These are phyloP conservation scores for Macropus fuliginosus DNA, from an alignment of 2,797 vertebrate species.

Conservation along the genomic window DNA sequence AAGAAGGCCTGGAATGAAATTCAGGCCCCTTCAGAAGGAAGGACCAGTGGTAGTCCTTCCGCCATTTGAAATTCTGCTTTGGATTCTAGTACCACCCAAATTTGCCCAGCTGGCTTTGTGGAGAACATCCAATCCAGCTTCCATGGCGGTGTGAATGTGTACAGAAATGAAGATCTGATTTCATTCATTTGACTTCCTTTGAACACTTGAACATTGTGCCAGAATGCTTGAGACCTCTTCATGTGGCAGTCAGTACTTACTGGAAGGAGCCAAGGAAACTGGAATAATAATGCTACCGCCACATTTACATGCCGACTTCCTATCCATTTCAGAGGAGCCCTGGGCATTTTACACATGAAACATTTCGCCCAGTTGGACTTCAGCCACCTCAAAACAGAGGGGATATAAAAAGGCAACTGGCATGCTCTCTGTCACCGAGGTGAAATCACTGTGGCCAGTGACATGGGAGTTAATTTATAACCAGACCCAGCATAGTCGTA, in stretches of 20 bases:
- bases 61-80: slow-evolving; percentile 77
- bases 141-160: slow-evolving; percentile 77
- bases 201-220: slow-evolving; percentile 76
- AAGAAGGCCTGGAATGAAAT: slow-evolving; percentile 43
- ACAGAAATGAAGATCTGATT: slow-evolving; percentile 79
- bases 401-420: slow-evolving; percentile 46
- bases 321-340: slow-evolving; percentile 62
- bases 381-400: slow-evolving; percentile 45
- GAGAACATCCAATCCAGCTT: slow-evolving; percentile 77
- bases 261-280: slow-evolving; percentile 76
- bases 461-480: slow-evolving; percentile 40
- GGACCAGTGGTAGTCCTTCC: slow-evolving; percentile 73
- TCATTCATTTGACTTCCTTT: slow-evolving; percentile 78
- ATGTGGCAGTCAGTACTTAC: slow-evolving; percentile 77
- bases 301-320: slow-evolving; percentile 79
- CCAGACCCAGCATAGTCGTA: slow-evolving; percentile 48
- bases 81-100: slow-evolving; percentile 77
- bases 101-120: slow-evolving; percentile 73
- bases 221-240: slow-evolving; percentile 81
- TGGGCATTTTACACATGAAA: slow-evolving; percentile 68
- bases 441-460: slow-evolving; percentile 18
- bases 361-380: slow-evolving; percentile 65
- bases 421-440: slow-evolving; percentile 9
- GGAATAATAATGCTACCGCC: slow-evolving; percentile 79
- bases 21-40: slow-evolving; percentile 61